These are phyloP conservation scores for Rambutsinella grinnellia DNA, from an alignment of 2,888 invertebrate genomes.

Conservation along the genomic window DNA sequence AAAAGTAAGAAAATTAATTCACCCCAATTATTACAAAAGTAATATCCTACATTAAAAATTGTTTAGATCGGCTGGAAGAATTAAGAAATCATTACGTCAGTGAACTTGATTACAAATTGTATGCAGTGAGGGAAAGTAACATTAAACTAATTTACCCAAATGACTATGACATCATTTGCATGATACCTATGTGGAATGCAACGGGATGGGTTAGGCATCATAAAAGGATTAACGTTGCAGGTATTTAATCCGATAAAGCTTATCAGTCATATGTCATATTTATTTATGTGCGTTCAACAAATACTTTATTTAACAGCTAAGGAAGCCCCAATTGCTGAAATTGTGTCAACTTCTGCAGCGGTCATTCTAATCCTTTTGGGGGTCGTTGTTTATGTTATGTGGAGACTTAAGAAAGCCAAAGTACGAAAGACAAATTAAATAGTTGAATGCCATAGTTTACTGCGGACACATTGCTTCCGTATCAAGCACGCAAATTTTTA, in stretches of 20 bases:
- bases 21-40: neutral
- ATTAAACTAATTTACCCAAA: constrained; percentile 59
- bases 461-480: no score
- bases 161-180: constrained; percentile 55
- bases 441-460: no score
- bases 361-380: constrained; percentile 40
- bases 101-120: constrained; percentile 29
- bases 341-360: constrained; percentile 24
- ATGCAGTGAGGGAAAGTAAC: constrained; percentile 55
- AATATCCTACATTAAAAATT: neutral
- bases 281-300: no score
- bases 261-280: neutral
- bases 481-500: no score
- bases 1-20: constrained; percentile 41
- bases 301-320: constrained; percentile 34
- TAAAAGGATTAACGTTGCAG: constrained; percentile 51
- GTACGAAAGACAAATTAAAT: no score
- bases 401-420: constrained; percentile 54
- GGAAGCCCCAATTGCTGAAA: constrained; percentile 45
- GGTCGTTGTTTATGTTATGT: constrained; percentile 45
- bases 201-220: constrained; percentile 41
- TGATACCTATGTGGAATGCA: constrained; percentile 50
- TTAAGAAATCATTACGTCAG: constrained; percentile 25
- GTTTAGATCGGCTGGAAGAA: constrained; percentile 44
- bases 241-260: constrained; percentile 4